Evolutionary conservation across 2,113 vertebrate genomes (phyloP).

Genomic region (Rynchops niger): DNA sequence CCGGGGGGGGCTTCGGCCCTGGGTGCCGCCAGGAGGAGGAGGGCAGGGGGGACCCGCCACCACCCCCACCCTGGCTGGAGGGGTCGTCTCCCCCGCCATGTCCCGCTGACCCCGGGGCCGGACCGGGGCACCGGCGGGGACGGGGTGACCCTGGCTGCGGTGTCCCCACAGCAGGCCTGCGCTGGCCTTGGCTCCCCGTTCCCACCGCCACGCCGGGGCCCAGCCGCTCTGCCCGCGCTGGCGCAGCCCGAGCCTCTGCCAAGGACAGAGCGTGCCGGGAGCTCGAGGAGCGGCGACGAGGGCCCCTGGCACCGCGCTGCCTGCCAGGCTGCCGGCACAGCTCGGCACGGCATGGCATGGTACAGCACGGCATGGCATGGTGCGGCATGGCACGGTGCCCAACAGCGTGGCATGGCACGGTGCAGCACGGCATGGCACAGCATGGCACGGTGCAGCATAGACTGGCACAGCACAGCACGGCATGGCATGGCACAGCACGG

Average conservation of each 20-base stretch:
- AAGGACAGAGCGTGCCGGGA: background rate
- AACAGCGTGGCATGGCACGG: too few species aligned
- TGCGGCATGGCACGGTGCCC: too few species aligned
- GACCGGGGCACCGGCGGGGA: background rate
- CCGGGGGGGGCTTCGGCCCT: background rate
- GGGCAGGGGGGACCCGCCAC: background rate
- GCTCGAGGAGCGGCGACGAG: background rate
- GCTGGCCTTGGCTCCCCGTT: background rate
- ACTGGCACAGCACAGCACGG: too few species aligned
- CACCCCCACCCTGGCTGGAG: background rate
- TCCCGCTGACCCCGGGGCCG: background rate
- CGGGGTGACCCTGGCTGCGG: background rate
- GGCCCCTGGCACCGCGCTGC: background rate
- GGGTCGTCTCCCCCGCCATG: rapidly evolving
- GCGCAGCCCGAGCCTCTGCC: background rate
- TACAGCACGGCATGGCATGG: too few species aligned
- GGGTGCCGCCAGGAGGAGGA: background rate
- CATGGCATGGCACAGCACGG: too few species aligned
- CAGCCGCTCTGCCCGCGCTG: background rate
- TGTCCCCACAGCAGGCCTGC: background rate
- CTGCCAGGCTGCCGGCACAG: background rate
- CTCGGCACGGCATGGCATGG: background rate
- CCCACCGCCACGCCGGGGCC: rapidly evolving
- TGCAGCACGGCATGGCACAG: too few species aligned
- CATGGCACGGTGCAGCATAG: too few species aligned